These are phyloP conservation scores for Lithosia quadra DNA, from an alignment of 2,888 invertebrate genomes.

Conservation along the genomic window DNA sequence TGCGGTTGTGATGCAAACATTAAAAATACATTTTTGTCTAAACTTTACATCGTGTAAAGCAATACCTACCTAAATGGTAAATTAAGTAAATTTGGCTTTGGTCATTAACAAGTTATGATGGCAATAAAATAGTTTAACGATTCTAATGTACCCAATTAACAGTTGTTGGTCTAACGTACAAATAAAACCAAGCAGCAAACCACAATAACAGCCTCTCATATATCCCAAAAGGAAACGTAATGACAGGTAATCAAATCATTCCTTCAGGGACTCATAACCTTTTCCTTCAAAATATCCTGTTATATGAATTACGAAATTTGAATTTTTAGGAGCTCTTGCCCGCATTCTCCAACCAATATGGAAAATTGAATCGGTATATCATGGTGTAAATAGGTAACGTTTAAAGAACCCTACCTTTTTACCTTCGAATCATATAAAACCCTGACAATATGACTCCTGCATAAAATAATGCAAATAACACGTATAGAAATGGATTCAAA, in stretches of 20 bases:
- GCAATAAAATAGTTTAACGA: too few relatives aligned
- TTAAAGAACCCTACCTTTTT: slow-evolving; percentile 42
- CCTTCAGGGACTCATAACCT: slow-evolving; percentile 14
- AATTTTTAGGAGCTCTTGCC: slow-evolving; percentile 19
- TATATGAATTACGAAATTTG: slow-evolving; percentile 19
- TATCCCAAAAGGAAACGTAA: slow-evolving; percentile 9
- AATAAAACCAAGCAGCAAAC: neutral
- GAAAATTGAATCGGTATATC: slow-evolving; percentile 50
- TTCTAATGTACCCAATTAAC: neutral
- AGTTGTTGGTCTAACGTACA: neutral
- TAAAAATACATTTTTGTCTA: too few relatives aligned
- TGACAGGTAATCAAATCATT: slow-evolving; percentile 13
- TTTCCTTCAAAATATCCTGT: slow-evolving; percentile 12
- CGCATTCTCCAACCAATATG: slow-evolving; percentile 24
- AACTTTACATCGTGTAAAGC: too few relatives aligned
- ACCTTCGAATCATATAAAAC: slow-evolving; percentile 43
- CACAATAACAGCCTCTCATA: neutral
- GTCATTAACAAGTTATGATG: too few relatives aligned
- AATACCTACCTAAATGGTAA: too few relatives aligned
- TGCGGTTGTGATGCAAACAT: neutral
- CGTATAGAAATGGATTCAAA: slow-evolving; percentile 28
- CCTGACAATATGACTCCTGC: slow-evolving; percentile 37
- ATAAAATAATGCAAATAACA: slow-evolving; percentile 49
- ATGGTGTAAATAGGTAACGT: slow-evolving; percentile 42
- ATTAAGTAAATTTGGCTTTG: too few relatives aligned